phyloP scores from a whole-genome alignment of 2,888 invertebrate genomes.

The Gymnosoma rotundatum region DNA sequence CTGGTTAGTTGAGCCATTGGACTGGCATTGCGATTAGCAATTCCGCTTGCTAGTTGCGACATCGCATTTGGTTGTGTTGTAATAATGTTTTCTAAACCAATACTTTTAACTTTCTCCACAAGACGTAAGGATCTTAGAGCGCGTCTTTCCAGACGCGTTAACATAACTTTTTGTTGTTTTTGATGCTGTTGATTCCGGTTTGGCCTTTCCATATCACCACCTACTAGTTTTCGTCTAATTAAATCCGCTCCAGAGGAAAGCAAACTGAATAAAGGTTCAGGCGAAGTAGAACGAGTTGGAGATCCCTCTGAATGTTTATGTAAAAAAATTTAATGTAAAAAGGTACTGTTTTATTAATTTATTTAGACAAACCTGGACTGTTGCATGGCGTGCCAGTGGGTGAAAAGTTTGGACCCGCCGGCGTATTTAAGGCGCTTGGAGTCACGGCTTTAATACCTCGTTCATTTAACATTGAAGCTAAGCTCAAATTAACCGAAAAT shows the following conservation, averaged over 20 bases:
- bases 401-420: conserved; percentile 86
- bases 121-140: conserved; percentile 84
- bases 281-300: conserved; percentile 83
- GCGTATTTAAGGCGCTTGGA: conserved; percentile 86
- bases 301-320: conserved; percentile 81
- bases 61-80: conserved; percentile 85
- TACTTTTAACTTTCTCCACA: conserved; percentile 87
- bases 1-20: conserved; percentile 92
- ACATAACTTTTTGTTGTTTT: conserved; percentile 80
- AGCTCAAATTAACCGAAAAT: conserved; percentile 87
- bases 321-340: too few relatives aligned
- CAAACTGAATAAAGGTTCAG: conserved; percentile 83
- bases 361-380: conserved; percentile 85
- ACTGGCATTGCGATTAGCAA: conserved; percentile 85
- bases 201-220: conserved; percentile 82
- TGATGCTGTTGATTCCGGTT: conserved; percentile 77
- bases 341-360: background rate
- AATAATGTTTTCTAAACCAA: conserved; percentile 87
- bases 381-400: conserved; percentile 95
- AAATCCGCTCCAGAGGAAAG: conserved; percentile 87
- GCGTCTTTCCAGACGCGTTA: conserved; percentile 80
- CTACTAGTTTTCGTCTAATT: conserved; percentile 85
- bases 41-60: conserved; percentile 84
- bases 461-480: conserved; percentile 90
- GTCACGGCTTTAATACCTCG: conserved; percentile 89